Conservation (phyloP, 2,113 vertebrate genomes). For the Halcyon senegalensis region DNA sequence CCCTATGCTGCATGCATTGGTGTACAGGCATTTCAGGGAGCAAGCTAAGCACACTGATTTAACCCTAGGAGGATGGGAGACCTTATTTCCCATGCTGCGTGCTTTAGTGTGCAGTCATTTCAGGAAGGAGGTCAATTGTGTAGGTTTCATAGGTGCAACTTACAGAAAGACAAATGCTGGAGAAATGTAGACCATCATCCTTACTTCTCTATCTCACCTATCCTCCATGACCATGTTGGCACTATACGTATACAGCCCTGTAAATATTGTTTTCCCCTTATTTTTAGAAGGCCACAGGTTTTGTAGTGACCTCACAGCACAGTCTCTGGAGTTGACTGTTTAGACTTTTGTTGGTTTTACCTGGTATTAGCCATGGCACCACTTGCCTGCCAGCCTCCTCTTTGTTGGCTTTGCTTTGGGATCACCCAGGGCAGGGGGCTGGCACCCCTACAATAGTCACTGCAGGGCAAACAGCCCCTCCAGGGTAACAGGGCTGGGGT, state of each 20-base stretch:
- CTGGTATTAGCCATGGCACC: neutral
- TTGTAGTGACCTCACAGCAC: neutral
- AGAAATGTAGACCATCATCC: neutral
- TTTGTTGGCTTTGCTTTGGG: neutral
- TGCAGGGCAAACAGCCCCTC: neutral
- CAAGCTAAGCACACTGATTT: too few species aligned
- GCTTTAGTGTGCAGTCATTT: too few species aligned
- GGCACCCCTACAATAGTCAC: rapidly evolving
- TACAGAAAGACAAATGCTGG: neutral
- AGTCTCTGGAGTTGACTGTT: neutral
- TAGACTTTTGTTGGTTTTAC: neutral
- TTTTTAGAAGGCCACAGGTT: neutral
- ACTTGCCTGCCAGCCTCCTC: neutral
- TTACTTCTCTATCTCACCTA: neutral
- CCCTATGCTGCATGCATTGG: too few species aligned
- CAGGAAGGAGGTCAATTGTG: too few species aligned
- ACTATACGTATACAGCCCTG: neutral
- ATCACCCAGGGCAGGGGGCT: rapidly evolving
- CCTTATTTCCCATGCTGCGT: too few species aligned
- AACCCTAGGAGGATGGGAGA: too few species aligned
- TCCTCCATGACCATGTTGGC: rapidly evolving
- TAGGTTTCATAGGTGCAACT: neutral
- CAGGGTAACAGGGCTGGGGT: rapidly evolving
- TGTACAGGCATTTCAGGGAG: too few species aligned
- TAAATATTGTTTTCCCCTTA: neutral